These are phyloP conservation scores for Drosophila merina DNA, from an alignment of 2,888 invertebrate species.

Conservation along the genomic window DNA sequence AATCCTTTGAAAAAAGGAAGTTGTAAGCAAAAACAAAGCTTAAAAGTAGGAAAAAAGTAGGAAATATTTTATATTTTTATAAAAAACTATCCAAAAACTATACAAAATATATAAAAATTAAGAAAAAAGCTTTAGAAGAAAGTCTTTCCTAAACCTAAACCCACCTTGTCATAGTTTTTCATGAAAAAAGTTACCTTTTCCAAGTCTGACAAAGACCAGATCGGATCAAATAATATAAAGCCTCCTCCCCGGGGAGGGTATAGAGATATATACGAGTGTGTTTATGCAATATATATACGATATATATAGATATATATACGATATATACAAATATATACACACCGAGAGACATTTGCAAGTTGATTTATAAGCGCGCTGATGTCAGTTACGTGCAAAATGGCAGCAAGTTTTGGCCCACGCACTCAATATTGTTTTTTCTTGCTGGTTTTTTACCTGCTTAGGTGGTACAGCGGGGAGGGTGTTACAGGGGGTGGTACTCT, in stretches of 20 bases:
- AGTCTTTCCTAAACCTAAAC: background rate
- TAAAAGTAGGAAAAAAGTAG: too few species aligned
- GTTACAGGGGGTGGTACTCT: too few species aligned
- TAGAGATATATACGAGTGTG: background rate
- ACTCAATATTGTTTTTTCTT: slow-evolving; percentile 63
- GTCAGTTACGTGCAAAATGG: slow-evolving; percentile 72
- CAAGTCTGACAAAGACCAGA: background rate
- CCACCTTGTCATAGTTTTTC: background rate
- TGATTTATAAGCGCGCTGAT: slow-evolving; percentile 75
- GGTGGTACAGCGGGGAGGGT: too few species aligned
- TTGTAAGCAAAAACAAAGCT: too few species aligned
- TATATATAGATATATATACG: slow-evolving; percentile 8
- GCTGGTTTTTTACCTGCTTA: background rate
- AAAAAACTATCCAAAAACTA: background rate
- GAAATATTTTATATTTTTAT: background rate
- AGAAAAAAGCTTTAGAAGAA: background rate
- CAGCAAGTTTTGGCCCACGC: slow-evolving; percentile 52
- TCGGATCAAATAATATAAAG: background rate
- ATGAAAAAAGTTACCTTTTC: background rate
- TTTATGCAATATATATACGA: background rate
- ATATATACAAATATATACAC: slow-evolving; percentile 11
- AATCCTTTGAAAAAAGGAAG: too few species aligned
- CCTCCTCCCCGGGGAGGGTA: background rate
- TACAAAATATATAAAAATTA: background rate
- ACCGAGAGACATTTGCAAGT: slow-evolving; percentile 60